phyloP scores from a whole-genome alignment of 2,797 vertebrate genomes.

The Myotis planiceps region DNA sequence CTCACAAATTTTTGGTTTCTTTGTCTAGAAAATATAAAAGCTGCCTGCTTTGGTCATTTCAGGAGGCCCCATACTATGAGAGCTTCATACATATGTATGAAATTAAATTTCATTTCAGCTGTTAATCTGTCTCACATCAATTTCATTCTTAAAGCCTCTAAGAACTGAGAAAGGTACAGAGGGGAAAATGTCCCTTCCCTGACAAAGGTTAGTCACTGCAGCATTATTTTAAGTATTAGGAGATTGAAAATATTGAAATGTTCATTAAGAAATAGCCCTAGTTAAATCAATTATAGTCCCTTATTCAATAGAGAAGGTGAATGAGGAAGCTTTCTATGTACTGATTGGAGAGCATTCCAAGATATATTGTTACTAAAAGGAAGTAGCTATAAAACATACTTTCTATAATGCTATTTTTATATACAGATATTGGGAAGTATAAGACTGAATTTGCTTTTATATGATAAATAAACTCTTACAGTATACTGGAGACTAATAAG shows the following conservation, averaged over 20 bases:
- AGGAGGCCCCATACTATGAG: background rate
- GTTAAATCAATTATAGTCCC: background rate
- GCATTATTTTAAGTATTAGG: background rate
- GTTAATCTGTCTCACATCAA: background rate
- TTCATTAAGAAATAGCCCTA: background rate
- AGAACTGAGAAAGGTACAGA: background rate
- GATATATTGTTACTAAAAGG: background rate
- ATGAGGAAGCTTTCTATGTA: background rate
- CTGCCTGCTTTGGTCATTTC: background rate
- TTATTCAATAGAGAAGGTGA: background rate
- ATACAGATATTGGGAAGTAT: background rate
- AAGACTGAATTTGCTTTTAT: constrained; percentile 1
- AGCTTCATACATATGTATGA: background rate
- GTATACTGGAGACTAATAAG: background rate
- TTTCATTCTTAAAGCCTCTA: background rate
- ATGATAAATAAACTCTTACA: background rate
- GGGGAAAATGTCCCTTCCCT: background rate
- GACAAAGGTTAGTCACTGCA: background rate
- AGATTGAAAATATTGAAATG: background rate
- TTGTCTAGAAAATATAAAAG: background rate
- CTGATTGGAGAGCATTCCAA: background rate
- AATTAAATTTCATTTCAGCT: background rate
- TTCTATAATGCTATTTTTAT: background rate
- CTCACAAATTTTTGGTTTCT: background rate
- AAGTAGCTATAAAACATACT: background rate